Evolutionary conservation across 1,140 invertebrate genomes (phyloP), one percentile per base, ranked within the genome.

Genomic region (Atta texana): DNA sequence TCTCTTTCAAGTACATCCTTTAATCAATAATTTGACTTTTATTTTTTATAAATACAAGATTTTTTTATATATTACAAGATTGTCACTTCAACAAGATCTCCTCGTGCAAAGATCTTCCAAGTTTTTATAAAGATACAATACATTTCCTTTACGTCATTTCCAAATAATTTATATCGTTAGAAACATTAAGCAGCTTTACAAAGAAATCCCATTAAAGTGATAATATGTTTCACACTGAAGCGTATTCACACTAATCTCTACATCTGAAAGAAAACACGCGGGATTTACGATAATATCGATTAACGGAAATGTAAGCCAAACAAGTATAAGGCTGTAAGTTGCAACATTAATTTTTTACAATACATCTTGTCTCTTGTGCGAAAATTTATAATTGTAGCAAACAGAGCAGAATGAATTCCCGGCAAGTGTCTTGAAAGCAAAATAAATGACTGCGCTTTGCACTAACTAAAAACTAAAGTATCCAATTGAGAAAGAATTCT

Each of bases 281-380:
- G 5, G 18, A n/a, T 28, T 59, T 18, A 18, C 2, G 49, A 49
- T 51, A 72, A 82, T 34, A 34, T 49, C 5, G 16, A 63, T 34
- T 61, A 28, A 74, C n/a, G 53, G 51, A 84, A 82, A 84, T 84
- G 69, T 61, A 72, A 74, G 69, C 78, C 55, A 84, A 74, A 51
- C 55, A 84, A 82, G n/a, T 72, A 49, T 44, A 31, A 82, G 31
- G 24, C 53, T 59, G 39, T 34, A 12, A 61, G 24, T 49, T 74
- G 55, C n/a, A 14, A 84, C 39, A 61, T 59, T 57, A 74, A 61
- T 14, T 59, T 51, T 72, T 72, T 18, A 34, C 53, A 34, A 39
- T 53, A 55, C n/a, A 16, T 51, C 7, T 78, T 28, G 7, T 44
- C 72, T 74, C 14, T 74, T 34, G 66, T n/a, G 31, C 34, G 34